Evolutionary conservation across 2,888 invertebrate genomes (phyloP), one percentile per base, ranked within the genome.

Genomic region (Scaeva pyrastri): DNA sequence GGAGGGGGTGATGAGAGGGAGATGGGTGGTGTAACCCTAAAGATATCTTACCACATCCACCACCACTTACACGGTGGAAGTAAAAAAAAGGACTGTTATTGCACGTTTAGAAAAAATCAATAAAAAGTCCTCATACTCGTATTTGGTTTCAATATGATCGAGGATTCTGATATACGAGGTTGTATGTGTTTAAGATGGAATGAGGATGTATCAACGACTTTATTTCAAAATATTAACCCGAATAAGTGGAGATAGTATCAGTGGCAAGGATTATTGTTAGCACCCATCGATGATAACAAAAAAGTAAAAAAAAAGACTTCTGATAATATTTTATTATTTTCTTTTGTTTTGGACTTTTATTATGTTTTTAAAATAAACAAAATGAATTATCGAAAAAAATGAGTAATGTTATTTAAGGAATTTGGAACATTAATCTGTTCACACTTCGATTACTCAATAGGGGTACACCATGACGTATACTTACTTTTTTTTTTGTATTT

Each of bases 21-120:
- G n/a, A n/a, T n/a, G n/a, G n/a, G n/a, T n/a, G n/a, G n/a, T n/a
- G n/a, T n/a, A n/a, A n/a, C n/a, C n/a, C n/a, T n/a, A n/a, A n/a
- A n/a, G n/a, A n/a, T n/a, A n/a, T n/a, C n/a, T n/a, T n/a, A n/a
- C n/a, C n/a, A n/a, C n/a, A n/a, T n/a, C n/a, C n/a, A n/a, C n/a
- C n/a, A n/a, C n/a, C n/a, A n/a, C n/a, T n/a, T n/a, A n/a, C n/a
- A n/a, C n/a, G n/a, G n/a, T n/a, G n/a, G n/a, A 48, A 16, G 1
- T 16, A 14, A 26, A 26, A 14, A 23, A 21, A 56, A n/a, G n/a
- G n/a, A 26, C 7, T 19, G 26, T 66, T 31, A 31, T 45, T 48
- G 19, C 45, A 66, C 64, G 64, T 66, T n/a, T n/a, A 31, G 12
- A 19, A 48, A n/a, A 45, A 66, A 66, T 48, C 64, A 48, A 66